phyloP scores from a whole-genome alignment of 2,113 vertebrate genomes.

The Malurus elegans region DNA sequence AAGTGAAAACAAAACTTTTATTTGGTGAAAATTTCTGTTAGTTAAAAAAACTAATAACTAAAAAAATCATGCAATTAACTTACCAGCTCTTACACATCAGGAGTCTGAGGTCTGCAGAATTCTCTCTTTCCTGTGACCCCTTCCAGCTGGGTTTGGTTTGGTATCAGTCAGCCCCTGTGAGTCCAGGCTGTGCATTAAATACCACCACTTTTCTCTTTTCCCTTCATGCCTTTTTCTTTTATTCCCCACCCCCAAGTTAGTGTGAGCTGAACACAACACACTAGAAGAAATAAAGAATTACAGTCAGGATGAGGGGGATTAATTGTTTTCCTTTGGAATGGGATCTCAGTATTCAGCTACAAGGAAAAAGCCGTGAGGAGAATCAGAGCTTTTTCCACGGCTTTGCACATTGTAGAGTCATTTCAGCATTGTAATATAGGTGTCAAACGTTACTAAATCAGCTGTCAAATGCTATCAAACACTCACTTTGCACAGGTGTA shows the following conservation, averaged over 20 bases:
- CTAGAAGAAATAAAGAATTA: background rate
- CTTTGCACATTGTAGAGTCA: constrained; percentile 23
- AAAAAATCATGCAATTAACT: background rate
- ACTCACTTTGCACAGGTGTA: constrained; percentile 22
- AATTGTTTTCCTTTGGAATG: background rate
- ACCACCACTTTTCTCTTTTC: background rate
- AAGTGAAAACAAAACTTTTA: background rate
- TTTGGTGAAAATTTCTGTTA: background rate
- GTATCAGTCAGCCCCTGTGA: background rate
- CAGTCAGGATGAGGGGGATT: background rate
- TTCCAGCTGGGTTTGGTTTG: background rate
- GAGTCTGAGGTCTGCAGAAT: background rate
- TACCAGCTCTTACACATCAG: background rate
- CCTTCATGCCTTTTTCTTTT: too few species aligned
- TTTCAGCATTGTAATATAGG: constrained; percentile 29
- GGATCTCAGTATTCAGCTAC: background rate
- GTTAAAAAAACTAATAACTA: background rate
- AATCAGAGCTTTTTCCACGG: constrained; percentile 4
- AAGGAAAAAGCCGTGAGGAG: background rate
- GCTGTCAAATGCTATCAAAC: constrained; percentile 40
- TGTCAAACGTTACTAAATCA: constrained; percentile 53
- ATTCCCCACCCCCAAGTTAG: background rate
- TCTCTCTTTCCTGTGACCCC: background rate
- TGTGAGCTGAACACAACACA: background rate
- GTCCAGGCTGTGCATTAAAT: background rate